Evolutionary conservation across 2,113 vertebrate species (phyloP).

Genomic region (Camelus bactrianus): DNA sequence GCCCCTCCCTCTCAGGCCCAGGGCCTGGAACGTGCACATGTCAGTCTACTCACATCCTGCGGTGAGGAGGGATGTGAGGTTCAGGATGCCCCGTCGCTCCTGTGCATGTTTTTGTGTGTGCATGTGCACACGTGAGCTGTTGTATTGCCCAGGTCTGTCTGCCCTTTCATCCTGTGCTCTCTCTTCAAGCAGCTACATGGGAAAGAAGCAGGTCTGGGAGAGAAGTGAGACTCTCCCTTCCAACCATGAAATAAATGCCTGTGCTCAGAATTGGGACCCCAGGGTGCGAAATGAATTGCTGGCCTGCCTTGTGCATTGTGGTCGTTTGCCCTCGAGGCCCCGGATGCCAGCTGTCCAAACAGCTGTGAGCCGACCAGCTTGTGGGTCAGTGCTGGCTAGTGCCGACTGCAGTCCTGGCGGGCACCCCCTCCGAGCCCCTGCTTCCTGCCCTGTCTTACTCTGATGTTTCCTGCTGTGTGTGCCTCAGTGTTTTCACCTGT

Average conservation of each 20-base stretch:
- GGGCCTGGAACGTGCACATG: fast-evolving
- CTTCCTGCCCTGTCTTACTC: not conserved
- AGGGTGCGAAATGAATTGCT: fast-evolving
- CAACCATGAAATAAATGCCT: fast-evolving
- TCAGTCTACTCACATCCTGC: fast-evolving
- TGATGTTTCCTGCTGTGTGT: not conserved
- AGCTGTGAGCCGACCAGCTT: fast-evolving
- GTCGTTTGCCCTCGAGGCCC: not conserved
- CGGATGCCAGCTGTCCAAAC: not conserved
- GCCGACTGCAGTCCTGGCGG: fast-evolving
- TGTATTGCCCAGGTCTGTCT: not conserved
- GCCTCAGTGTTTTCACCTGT: too few relatives aligned
- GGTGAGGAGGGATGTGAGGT: not conserved
- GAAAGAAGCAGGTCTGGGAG: not conserved
- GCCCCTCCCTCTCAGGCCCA: not conserved
- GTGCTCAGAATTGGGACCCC: fast-evolving
- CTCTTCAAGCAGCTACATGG: not conserved
- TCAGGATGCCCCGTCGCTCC: fast-evolving
- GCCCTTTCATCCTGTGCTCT: not conserved
- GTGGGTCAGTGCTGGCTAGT: fast-evolving
- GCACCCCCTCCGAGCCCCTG: not conserved
- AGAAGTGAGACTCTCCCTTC: not conserved
- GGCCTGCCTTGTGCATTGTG: not conserved
- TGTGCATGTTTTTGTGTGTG: fast-evolving
- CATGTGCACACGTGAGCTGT: fast-evolving